A percentile compares a stretch with the other conserved stretches of the same genome.
Evolutionary conservation across 2,888 invertebrate species (phyloP).

Genomic region (Uropetala carovei): DNA sequence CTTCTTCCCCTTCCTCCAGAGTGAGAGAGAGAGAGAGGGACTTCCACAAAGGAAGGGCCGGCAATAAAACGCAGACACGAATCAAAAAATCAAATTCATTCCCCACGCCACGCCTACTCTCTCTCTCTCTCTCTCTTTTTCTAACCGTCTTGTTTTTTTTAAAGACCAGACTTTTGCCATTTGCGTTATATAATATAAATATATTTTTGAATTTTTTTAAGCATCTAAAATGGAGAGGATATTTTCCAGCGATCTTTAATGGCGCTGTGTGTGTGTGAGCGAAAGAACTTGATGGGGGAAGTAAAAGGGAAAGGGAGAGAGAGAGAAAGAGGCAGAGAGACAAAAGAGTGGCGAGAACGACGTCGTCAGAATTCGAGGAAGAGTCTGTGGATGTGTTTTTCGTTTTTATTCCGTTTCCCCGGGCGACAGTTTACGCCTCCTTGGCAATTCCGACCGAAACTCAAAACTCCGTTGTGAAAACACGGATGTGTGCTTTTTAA

Average conservation of each 20-base stretch:
- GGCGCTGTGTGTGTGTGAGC: background rate
- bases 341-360: background rate
- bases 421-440: background rate
- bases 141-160: conserved; percentile 29
- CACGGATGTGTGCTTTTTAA: background rate
- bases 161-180: conserved; percentile 42
- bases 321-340: background rate
- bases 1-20: background rate
- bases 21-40: too few species aligned
- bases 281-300: too few species aligned
- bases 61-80: conserved; percentile 64
- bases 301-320: too few species aligned
- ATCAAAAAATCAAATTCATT: conserved; percentile 60
- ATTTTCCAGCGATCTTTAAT: background rate
- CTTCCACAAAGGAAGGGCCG: conserved; percentile 41
- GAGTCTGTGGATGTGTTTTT: background rate
- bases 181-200: conserved; percentile 30
- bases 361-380: background rate
- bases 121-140: background rate
- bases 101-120: conserved; percentile 11
- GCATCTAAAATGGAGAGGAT: background rate
- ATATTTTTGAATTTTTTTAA: background rate
- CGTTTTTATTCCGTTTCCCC: conserved; percentile 3
- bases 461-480: background rate
- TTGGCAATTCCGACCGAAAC: background rate